Conservation (phyloP, 2,113 vertebrate genomes). For the Cariama cristata region DNA sequence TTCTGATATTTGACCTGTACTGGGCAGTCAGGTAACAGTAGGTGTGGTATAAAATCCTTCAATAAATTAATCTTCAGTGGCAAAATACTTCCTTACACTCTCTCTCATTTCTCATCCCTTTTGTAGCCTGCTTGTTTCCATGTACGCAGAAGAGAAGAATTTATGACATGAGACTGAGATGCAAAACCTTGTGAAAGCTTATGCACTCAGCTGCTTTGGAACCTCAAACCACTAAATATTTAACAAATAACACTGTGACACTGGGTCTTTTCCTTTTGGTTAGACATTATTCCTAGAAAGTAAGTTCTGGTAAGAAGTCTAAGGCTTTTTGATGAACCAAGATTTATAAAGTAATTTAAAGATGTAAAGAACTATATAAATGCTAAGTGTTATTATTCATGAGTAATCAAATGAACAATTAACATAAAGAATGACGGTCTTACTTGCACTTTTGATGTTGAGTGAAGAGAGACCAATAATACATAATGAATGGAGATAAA, state of each 20-base stretch:
- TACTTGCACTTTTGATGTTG: conserved; percentile 54
- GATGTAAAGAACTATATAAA: not conserved
- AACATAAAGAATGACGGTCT: conserved; percentile 1
- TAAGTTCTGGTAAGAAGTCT: not conserved
- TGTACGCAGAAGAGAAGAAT: not conserved
- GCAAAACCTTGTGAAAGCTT: not conserved
- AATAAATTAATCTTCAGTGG: not conserved
- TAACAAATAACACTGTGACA: not conserved
- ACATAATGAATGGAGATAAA: conserved; percentile 52
- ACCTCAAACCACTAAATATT: not conserved
- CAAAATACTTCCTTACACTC: not conserved
- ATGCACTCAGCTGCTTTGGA: not conserved
- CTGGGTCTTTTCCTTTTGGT: not conserved
- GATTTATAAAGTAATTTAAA: conserved; percentile 3
- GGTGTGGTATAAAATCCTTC: not conserved
- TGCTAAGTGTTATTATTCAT: conserved; percentile 31
- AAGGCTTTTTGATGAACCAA: not conserved
- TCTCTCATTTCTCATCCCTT: not conserved
- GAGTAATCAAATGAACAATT: conserved; percentile 7
- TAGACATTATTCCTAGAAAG: not conserved
- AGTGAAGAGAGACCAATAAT: conserved; percentile 45
- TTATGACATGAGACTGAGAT: not conserved
- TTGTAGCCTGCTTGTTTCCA: not conserved
- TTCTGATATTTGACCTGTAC: not conserved
- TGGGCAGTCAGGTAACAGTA: not conserved